A percentile compares a stretch with the other conserved stretches of the same genome.
Conservation (phyloP, 1,140 invertebrate genomes). For the Diorhabda elongata region DNA sequence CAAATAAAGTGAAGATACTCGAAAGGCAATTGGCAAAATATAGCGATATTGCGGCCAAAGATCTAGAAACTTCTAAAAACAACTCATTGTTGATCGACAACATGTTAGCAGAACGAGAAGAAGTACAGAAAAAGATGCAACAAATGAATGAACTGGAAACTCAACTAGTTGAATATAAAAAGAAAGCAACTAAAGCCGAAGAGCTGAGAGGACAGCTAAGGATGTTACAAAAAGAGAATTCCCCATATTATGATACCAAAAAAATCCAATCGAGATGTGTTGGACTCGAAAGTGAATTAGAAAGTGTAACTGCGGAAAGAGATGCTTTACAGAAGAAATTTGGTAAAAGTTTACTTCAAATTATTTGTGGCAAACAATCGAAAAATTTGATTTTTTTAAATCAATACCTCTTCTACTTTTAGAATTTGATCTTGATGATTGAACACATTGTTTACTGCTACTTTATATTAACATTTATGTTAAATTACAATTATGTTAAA, state of each 20-base stretch:
- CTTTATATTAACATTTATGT: too few relatives aligned
- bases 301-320: constrained; percentile 23
- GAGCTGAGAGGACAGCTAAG: constrained; percentile 30
- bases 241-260: constrained; percentile 23
- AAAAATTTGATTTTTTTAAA: too few relatives aligned
- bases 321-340: constrained; percentile 17
- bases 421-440: too few relatives aligned
- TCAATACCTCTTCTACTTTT: too few relatives aligned
- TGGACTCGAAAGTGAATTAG: constrained; percentile 24
- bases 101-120: constrained; percentile 29
- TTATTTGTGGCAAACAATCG: too few relatives aligned
- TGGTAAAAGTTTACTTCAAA: not conserved
- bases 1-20: constrained; percentile 12
- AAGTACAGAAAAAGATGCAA: constrained; percentile 26
- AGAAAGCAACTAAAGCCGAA: constrained; percentile 34
- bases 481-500: too few relatives aligned
- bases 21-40: constrained; percentile 22
- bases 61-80: constrained; percentile 22
- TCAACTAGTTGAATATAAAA: constrained; percentile 27
- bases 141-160: constrained; percentile 30
- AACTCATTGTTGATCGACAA: constrained; percentile 25
- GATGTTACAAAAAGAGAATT: constrained; percentile 20
- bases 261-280: constrained; percentile 25
- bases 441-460: too few relatives aligned
- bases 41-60: constrained; percentile 23